Conservation (phyloP, 2,113 vertebrate species). For the Cochlearius cochlearius region DNA sequence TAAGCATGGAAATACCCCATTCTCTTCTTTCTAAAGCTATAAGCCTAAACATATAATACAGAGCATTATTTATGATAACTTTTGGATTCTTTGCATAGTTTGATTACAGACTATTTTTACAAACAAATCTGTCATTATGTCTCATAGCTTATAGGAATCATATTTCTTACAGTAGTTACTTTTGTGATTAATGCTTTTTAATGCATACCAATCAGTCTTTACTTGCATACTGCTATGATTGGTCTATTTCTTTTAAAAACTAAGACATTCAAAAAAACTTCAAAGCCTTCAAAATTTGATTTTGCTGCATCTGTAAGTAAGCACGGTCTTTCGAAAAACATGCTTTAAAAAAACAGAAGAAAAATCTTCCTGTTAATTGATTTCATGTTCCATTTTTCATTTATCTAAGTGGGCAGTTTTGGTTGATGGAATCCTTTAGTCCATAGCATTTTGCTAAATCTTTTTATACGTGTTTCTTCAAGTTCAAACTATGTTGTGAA, state of each 20-base stretch:
- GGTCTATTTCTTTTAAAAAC: neutral
- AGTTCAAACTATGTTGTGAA: slow-evolving; percentile 17
- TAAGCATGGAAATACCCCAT: neutral
- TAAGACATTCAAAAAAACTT: neutral
- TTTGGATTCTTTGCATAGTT: neutral
- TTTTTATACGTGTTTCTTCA: neutral
- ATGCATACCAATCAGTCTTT: neutral
- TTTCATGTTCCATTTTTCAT: neutral
- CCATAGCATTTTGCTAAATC: neutral
- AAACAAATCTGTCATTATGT: neutral
- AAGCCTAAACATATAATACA: neutral
- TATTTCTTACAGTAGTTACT: neutral
- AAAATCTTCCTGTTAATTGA: neutral
- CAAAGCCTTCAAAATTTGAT: neutral
- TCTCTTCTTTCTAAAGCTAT: neutral
- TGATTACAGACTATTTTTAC: neutral
- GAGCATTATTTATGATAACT: neutral
- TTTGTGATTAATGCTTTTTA: neutral
- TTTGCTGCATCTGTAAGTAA: neutral
- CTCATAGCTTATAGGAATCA: neutral
- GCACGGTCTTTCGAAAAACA: neutral
- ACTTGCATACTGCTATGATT: neutral
- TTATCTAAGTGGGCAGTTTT: neutral
- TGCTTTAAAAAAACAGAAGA: neutral
- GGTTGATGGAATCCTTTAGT: neutral